Evolutionary conservation across 1,140 invertebrate genomes (phyloP), one percentile per base, ranked within the genome.

Genomic region (Dysdera silvatica): DNA sequence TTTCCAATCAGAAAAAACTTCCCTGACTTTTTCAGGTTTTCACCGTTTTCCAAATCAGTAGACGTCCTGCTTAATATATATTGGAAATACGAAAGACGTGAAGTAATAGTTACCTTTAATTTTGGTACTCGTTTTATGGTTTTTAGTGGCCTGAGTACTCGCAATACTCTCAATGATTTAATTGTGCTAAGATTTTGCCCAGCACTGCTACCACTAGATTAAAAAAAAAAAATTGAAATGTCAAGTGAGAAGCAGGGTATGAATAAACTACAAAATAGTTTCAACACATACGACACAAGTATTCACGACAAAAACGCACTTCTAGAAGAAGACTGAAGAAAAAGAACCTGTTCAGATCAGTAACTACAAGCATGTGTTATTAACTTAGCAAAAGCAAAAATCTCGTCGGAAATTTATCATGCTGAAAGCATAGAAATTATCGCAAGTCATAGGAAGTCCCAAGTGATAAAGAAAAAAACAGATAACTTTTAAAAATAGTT

Each of bases 61-160:
- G n/a, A n/a, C n/a, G n/a, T n/a, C n/a, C n/a, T n/a, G n/a, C n/a
- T n/a, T n/a, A n/a, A n/a, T n/a, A n/a, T n/a, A n/a, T n/a, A n/a
- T n/a, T n/a, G n/a, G n/a, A n/a, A n/a, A n/a, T n/a, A n/a, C n/a
- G n/a, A n/a, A n/a, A n/a, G n/a, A n/a, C n/a, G n/a, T n/a, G 20
- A 12, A 33, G 5, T n/a, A 33, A 32, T 32, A 37, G 41, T 64
- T 55, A 81, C 79, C 74, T 85, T 85, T 53, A 85, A 70, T 72
- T 85, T 99, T 72, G 97, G 97, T 78, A 99, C 95, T 79, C 97
- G 82, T 82, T 99, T 99, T 80, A 99, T 99, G 75, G 97, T 99
- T 83, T 99, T 99, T 71, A 99, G 85, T 71, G 97, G 97, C 81
- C 97, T 87, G 61, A 99, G 82, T 72, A 99, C 97, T 77, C 97